These are phyloP conservation scores for Gymnorhina tibicen DNA, from an alignment of 2,113 vertebrate genomes.

Conservation along the genomic window DNA sequence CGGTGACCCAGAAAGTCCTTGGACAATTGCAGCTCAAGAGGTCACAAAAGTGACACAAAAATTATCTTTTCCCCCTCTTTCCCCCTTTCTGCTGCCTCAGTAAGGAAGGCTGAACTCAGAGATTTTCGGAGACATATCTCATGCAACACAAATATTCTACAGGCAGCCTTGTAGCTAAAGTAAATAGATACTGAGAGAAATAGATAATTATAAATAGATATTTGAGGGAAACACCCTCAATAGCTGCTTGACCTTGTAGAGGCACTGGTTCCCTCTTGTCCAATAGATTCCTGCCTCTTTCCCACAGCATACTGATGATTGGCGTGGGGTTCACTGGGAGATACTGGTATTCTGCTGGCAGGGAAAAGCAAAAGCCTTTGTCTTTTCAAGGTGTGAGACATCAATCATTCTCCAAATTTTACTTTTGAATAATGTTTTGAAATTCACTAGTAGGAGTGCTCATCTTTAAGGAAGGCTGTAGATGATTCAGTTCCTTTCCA, in stretches of 20 bases:
- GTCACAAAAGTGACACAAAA: not conserved
- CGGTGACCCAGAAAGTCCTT: not conserved
- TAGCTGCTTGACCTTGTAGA: not conserved
- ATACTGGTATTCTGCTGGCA: not conserved
- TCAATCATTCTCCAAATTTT: not conserved
- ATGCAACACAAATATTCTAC: not conserved
- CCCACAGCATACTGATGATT: not conserved
- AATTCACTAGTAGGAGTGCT: not conserved
- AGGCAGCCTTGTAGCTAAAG: not conserved
- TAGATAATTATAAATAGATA: not conserved
- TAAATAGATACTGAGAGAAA: not conserved
- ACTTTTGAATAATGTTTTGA: not conserved
- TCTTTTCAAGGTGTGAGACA: not conserved
- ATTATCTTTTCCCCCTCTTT: not conserved
- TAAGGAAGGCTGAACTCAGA: not conserved
- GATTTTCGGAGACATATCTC: not conserved
- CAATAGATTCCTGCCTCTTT: not conserved
- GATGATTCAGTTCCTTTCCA: not conserved
- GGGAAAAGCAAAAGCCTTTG: not conserved
- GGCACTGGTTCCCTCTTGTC: not conserved
- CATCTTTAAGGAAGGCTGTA: not conserved
- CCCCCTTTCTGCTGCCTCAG: not conserved
- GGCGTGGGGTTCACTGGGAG: not conserved
- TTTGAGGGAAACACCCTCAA: not conserved
- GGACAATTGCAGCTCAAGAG: not conserved